These are phyloP conservation scores for Nasonia longicornis DNA, from an alignment of 1,140 invertebrate species.

Conservation along the genomic window DNA sequence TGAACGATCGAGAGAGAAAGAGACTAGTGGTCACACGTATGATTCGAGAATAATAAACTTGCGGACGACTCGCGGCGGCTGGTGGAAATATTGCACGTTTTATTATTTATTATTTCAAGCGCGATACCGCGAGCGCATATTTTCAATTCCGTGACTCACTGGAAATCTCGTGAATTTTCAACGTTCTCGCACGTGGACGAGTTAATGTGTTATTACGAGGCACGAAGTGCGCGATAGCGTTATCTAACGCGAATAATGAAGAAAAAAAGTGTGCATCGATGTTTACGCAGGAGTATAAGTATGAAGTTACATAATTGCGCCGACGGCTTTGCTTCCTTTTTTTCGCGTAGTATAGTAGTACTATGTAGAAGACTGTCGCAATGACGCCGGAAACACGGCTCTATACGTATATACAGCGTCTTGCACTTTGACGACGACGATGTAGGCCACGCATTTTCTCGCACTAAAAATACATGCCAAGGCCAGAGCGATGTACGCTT, in stretches of 20 bases:
- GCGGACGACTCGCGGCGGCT: no score
- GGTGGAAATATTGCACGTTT: no score
- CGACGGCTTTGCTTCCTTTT: neutral
- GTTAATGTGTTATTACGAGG: no score
- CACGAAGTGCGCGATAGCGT: neutral
- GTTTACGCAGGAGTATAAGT: neutral
- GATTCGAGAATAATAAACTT: no score
- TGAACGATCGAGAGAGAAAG: no score
- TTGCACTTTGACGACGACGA: neutral
- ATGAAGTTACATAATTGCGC: neutral
- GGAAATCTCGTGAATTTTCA: no score
- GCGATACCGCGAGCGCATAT: no score
- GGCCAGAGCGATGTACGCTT: constrained; percentile 13
- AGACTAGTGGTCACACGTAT: no score
- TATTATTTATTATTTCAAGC: no score
- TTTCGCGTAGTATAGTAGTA: neutral
- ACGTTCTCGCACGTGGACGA: no score
- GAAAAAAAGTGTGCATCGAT: neutral
- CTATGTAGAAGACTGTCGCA: neutral
- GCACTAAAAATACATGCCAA: constrained; percentile 45
- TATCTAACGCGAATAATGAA: neutral
- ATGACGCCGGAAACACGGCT: constrained; percentile 20
- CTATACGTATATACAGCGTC: neutral
- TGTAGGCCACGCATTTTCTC: constrained; percentile 21
- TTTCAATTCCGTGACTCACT: no score